Evolutionary conservation across 2,113 vertebrate species (phyloP), one percentile per base, ranked within the genome.

Genomic region (Fregetta grallaria): DNA sequence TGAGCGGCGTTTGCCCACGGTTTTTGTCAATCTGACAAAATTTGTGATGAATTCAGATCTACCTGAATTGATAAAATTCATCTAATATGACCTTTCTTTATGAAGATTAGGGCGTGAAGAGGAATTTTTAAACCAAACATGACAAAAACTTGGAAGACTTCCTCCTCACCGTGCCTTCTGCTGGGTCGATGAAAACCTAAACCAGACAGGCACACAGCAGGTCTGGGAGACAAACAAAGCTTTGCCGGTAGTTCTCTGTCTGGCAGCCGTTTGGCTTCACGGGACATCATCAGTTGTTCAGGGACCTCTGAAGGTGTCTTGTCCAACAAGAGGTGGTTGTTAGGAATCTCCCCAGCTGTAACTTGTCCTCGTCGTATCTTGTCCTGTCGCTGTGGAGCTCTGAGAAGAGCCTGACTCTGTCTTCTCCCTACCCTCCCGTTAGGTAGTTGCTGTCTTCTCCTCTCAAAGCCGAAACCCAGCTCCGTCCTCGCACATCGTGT

Each of bases 1-100:
- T 22, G 25, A 45, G 8, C 0, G 0, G 40, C 29, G 73, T n/a
- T 83, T 26, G 34, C 52, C 29, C 7, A 6, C 0, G 4, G 5
- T 25, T 72, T 73, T 61, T 66, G 47, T 83, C 66, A 42, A 3
- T 21, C 1, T 4, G 59, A 26, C 52, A 40, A 66, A 66, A 73
- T 45, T 44, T 1, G 5, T 18, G 7, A 45, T 44, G 21, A 50
- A 67, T 62, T 80, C 3, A 20, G 7, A 56, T 63, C 36, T 72
- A 71, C 53, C 25, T 34, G 44, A 80, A 32, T 34, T 72, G 6
- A 30, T 38, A 55, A 71, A 52, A 62, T 42, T 42, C 2, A 30
- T 52, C 34, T 75, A 30, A 15, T 49, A 6, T 14, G 18, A 71
- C 47, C 30, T 78, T 75, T 25, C 42, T 78, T 45, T 36, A 40